phyloP scores from a whole-genome alignment of 2,113 vertebrate genomes.

The Taurulus bubalis region DNA sequence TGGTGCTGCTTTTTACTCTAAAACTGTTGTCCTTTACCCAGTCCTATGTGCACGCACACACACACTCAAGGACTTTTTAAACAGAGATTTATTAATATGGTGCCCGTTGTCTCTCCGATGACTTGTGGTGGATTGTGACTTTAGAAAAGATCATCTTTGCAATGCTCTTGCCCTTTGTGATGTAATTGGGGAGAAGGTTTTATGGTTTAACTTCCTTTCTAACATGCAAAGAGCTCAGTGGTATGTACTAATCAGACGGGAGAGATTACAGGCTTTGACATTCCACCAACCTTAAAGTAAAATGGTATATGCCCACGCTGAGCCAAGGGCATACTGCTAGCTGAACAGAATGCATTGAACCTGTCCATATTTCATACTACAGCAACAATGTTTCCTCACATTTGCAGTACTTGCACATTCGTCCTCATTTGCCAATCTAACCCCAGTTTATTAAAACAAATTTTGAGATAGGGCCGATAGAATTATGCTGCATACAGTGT shows the following conservation, averaged over 20 bases:
- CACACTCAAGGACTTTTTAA: conserved; percentile 85
- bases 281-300: conserved; percentile 60
- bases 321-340: conserved; percentile 59
- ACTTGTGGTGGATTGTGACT: conserved; percentile 73
- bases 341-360: conserved; percentile 40
- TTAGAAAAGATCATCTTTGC: conserved; percentile 78
- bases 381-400: conserved; percentile 2
- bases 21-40: conserved; percentile 81
- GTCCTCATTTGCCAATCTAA: conserved; percentile 43
- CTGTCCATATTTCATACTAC: conserved; percentile 45
- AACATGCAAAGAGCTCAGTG: conserved; percentile 42
- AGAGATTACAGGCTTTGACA: conserved; percentile 64
- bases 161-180: conserved; percentile 66
- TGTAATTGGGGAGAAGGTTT: conserved; percentile 58
- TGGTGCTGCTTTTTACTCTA: conserved; percentile 89
- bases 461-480: conserved; percentile 8
- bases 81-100: conserved; percentile 79
- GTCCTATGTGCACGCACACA: conserved; percentile 78
- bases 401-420: conserved; percentile 22
- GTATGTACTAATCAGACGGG: conserved; percentile 29
- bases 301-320: conserved; percentile 47
- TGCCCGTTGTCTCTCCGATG: conserved; percentile 75
- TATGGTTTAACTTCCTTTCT: conserved; percentile 31
- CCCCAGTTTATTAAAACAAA: conserved; percentile 33
- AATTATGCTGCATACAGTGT: conserved; percentile 10